Evolutionary conservation across 1,140 invertebrate species (phyloP), one percentile per base, ranked within the genome.

Genomic region (Dreissena rostriformis): DNA sequence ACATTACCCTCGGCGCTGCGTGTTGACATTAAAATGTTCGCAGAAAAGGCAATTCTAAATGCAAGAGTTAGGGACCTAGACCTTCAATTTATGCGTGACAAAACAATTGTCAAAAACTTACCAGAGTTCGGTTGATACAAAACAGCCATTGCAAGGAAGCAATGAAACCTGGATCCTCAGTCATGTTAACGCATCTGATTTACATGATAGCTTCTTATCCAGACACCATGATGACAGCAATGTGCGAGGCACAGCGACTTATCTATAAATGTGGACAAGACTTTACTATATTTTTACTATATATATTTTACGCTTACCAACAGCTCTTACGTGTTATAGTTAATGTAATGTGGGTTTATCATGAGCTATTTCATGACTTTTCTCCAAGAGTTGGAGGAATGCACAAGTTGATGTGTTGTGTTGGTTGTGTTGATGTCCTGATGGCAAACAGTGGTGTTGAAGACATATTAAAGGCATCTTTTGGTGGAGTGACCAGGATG

Each of bases 351-450:
- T 39, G 39, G 39, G 39, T 39, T 39, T 8, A 39, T 8, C 39
- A 8, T 39, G 39, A 39, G 39, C 39, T 39, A 39, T 39, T 39
- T 39, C 39, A 39, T 39, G 39, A 39, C 39, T 39, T 39, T 39
- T 39, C 2, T 39, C 39, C 39, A 39, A 39, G 39, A 39, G 4
- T 39, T 39, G 88, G 86, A 28, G 86, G 88, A 5, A 89, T 88
- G 86, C 88, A 89, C 70, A 70, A 84, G 61, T 63, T 88, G 22
- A 85, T 88, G 88, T 86, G 85, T 80, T 88, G 79, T 70, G 39
- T 82, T 68, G 86, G 85, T 19, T 85, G n/a, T 61, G 61, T 89
- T n/a, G 86, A 86, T 39, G 57, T 71, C 8, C 79, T 89, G 17
- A 87, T 88, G 87, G 80, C 78, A 12, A 66, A 80, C 51, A 75